These are phyloP conservation scores for Eustalomyia histrio DNA, from an alignment of 2,888 invertebrate genomes.

Conservation along the genomic window DNA sequence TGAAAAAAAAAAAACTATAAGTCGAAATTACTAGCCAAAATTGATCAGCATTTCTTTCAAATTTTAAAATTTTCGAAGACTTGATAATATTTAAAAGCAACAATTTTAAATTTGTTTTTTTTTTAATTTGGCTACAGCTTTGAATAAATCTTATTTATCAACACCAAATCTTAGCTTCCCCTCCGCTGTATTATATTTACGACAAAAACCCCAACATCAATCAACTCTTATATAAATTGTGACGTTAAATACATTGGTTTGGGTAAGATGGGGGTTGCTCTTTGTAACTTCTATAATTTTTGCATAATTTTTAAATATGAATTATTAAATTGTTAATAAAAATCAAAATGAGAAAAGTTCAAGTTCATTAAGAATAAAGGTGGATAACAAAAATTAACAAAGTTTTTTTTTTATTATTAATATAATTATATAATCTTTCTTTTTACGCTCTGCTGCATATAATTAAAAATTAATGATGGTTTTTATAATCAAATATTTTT, in stretches of 20 bases:
- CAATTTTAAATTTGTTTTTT: no score
- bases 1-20: no score
- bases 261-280: not conserved
- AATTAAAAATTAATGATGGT: conserved; percentile 2
- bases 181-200: no score
- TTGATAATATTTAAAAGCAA: no score
- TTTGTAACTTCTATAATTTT: conserved; percentile 26
- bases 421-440: conserved; percentile 37
- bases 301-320: conserved; percentile 46
- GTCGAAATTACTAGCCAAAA: no score
- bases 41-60: no score
- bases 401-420: conserved; percentile 14
- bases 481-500: not conserved
- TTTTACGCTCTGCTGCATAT: not conserved
- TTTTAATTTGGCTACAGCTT: no score
- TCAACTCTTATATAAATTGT: no score
- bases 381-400: conserved; percentile 41
- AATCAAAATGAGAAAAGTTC: conserved; percentile 47
- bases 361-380: conserved; percentile 47
- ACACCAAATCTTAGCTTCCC: no score
- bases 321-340: conserved; percentile 59
- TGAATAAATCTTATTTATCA: no score
- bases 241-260: not conserved
- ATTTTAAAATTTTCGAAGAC: no score
- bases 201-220: no score